Evolutionary conservation across 1,140 invertebrate genomes (phyloP), one percentile per base, ranked within the genome.

Genomic region (Macrobrachium rosenbergii): DNA sequence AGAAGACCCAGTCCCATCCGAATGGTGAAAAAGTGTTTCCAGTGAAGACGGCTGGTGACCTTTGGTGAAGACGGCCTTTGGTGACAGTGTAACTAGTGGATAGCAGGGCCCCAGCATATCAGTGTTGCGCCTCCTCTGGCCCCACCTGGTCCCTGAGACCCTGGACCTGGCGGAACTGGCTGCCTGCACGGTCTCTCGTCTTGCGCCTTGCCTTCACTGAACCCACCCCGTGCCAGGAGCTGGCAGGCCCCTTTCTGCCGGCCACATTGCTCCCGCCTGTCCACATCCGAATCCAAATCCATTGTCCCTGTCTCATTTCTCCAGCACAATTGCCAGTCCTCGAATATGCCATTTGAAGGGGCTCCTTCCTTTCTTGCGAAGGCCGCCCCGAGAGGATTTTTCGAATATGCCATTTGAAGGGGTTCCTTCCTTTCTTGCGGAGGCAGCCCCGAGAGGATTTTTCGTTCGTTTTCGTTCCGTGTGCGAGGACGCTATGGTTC

Each of bases 111-210:
- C 86, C 81, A 88, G 86, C 86, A 88, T 88, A 88, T 88, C 86
- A 88, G 86, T 88, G 86, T 88, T 82, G 86, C 86, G 81, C 73
- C 86, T 21, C 80, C 80, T 77, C 43, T 78, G 72, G 72, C 86
- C 86, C 62, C 75, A 73, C 75, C 80, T 59, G 79, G 80, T 82
- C 80, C 23, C 23, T 45, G 86, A 88, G 86, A 88, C 86, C 86
- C 75, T 79, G 86, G 86, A 76, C 73, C 73, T 79, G 80, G 86
- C 86, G 86, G 86, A 88, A 88, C 80, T 64, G 86, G 86, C 86
- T 88, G 86, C 86, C 86, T 88, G 86, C 86, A 88, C 86, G 86
- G 86, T 88, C 86, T 88, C 86, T 88, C 86, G 86, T 82, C 81
- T 88, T 88, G 86, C 86, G 86, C 86, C 81, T 83, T 88, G 86